Base-by-base conservation (phyloP, 2,797 vertebrate species). In the Nannoperca obscura region DNA sequence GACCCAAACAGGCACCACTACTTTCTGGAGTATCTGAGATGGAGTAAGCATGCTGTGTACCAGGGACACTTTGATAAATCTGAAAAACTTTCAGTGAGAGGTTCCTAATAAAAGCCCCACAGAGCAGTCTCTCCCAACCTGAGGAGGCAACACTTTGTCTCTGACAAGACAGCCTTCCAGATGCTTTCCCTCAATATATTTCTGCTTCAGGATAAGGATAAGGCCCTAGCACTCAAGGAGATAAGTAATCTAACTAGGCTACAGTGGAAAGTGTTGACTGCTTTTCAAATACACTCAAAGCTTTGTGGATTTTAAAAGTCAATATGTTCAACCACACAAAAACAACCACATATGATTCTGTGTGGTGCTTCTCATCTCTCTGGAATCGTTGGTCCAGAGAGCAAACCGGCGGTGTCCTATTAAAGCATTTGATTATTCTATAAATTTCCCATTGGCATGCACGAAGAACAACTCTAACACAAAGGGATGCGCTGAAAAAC, bases 71-170 rank as follows among this genome's bases (percentile, higher is more conserved):
- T 86, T 91, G 90, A 92, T 89, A 68, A 91, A 94, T 91, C 84
- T 76, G 80, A 79, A 81, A 91, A 84, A 87, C 84, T 90, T 91
- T 90, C 83, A 71, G 76, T 38, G 61, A 88, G 76, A 84, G 76
- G 63, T 81, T 88, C 80, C 83, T 87, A 82, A 88, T 89, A 90
- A 93, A 90, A 90, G 75, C 80, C 81, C 87, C 55, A 71, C 79
- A 73, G 84, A 86, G 85, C 64, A 82, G 76, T 76, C 81, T 85
- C 86, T 82, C 78, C 81, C 85, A 76, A 82, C 82, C 83, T 32
- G 77, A 78, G 88, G 74, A 88, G 82, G 71, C 81, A 67, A 72
- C 85, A 90, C 81, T 92, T 87, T 86, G 86, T 93, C 90, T 90
- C 81, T 88, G 90, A 92, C 87, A 87, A 84, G 76, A 84, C 77